Percentiles rank a stretch among this genome's conserved stretches.
These are phyloP conservation scores for Lepus oiostolus DNA, from an alignment of 2,797 vertebrate species.

Conservation along the genomic window DNA sequence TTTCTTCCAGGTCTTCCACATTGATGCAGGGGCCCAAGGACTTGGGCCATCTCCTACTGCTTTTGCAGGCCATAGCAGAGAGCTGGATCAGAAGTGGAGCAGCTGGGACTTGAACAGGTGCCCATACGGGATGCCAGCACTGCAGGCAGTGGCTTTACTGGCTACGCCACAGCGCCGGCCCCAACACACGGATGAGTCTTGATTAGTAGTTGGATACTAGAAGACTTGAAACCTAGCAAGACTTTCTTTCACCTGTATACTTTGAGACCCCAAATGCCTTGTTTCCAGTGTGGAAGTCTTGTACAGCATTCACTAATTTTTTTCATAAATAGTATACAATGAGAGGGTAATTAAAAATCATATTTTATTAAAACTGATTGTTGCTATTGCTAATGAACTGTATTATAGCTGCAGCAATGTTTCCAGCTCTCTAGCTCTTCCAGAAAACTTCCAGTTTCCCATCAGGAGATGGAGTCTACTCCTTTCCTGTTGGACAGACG, in stretches of 20 bases:
- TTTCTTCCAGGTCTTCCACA: too few relatives aligned
- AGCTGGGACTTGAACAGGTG: too few relatives aligned
- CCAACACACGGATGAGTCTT: too few relatives aligned
- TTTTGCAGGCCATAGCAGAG: too few relatives aligned
- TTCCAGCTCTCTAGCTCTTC: background rate
- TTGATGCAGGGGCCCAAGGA: too few relatives aligned
- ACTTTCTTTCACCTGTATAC: background rate
- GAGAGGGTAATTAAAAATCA: background rate
- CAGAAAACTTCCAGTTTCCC: background rate
- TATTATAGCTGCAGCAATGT: background rate
- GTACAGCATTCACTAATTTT: background rate
- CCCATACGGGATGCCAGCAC: too few relatives aligned
- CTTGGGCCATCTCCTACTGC: too few relatives aligned
- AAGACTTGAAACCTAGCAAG: background rate
- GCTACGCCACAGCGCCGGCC: too few relatives aligned
- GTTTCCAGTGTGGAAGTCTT: background rate
- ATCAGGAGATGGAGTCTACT: background rate
- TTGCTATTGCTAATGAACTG: background rate
- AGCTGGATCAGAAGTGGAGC: too few relatives aligned
- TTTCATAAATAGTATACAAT: background rate
- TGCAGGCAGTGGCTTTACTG: too few relatives aligned
- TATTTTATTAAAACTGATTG: slow-evolving; percentile 5
- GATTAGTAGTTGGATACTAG: too few relatives aligned
- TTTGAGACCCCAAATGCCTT: background rate
- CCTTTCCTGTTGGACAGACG: background rate